A percentile compares a stretch with the other conserved stretches of the same genome.
These are phyloP conservation scores for Ceyx cyanopectus DNA, from an alignment of 2,113 vertebrate species.

Conservation along the genomic window DNA sequence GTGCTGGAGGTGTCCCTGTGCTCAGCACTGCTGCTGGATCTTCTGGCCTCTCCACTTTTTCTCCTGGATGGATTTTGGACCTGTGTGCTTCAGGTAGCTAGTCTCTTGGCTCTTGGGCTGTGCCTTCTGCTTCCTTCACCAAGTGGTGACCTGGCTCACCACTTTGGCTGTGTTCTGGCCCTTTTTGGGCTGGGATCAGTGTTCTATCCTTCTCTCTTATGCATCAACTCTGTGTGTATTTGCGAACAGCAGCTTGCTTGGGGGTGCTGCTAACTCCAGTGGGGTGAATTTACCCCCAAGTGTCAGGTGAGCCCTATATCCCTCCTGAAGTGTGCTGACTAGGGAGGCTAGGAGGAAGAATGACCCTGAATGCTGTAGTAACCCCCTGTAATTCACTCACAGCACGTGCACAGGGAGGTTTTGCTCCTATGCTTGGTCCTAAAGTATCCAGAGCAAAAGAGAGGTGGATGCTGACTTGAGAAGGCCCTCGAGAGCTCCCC, in stretches of 20 bases:
- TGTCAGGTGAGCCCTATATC: rapidly evolving
- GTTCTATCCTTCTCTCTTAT: neutral
- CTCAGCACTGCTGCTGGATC: rapidly evolving
- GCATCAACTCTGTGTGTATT: rapidly evolving
- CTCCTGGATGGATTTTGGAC: neutral
- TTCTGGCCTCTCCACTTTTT: rapidly evolving
- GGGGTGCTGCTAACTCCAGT: rapidly evolving
- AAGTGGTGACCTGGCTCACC: too few relatives aligned
- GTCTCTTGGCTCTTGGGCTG: neutral
- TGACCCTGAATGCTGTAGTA: neutral
- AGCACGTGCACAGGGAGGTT: rapidly evolving
- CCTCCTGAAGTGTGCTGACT: neutral
- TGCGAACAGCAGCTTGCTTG: neutral
- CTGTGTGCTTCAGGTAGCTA: rapidly evolving
- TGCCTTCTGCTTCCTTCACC: neutral
- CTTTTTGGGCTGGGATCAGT: neutral
- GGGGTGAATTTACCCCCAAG: too few relatives aligned
- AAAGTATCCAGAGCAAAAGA: neutral
- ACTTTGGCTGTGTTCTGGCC: neutral
- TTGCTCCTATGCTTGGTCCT: neutral
- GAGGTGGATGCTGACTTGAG: neutral
- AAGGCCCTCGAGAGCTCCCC: neutral
- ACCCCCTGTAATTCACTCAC: rapidly evolving
- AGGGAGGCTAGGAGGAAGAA: neutral
- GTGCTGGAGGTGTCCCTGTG: neutral